Base-by-base conservation (phyloP, 1,140 invertebrate species). In the Notospermus geniculatus region DNA sequence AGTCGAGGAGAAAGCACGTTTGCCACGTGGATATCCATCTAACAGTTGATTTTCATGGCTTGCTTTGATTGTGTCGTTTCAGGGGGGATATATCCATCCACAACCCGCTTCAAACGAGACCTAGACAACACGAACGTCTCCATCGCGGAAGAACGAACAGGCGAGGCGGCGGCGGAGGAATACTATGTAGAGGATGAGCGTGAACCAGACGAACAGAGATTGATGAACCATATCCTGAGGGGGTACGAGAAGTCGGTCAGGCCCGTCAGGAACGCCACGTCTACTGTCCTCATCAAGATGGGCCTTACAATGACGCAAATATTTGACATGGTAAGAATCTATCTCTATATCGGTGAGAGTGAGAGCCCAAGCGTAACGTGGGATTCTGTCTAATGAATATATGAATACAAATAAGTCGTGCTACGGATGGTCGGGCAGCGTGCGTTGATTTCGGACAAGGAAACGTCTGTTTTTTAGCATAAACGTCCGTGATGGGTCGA, bases 241-340 rank as follows among this genome's bases (percentile, higher is more conserved):
- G 84, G 83, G 23, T 87, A 87, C 64, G 86, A 87, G 64, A 77
- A 79, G 41, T 78, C 84, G 54, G 85, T 86, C 0, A 66, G 86
- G 36, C 86, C 86, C 0, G 85, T 87, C 0, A 64, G 74, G 53
- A 86, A 87, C 69, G 82, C 86, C 2, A 81, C 82, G 7, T 76
- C 83, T 22, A 73, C 85, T 0, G 81, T 87, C 2, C 70, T 83
- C 23, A 83, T 87, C 25, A 75, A 83, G 64, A 82, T 87, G 60
- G 85, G 86, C 15, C 83, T 87, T 57, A 86, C 86, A 22, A 78
- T 87, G 17, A 85, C 85, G 23, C 86, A 87, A 69, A 86, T 87
- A 58, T 83, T 76, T 59, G 77, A 79, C 45, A 73, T 79, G 75
- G 77, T 76, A 60, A 67, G 74, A 41, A 30, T 36, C 13, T 25